Evolutionary conservation across 2,113 vertebrate genomes (phyloP), one percentile per base, ranked within the genome.

Genomic region (Onychorhynchus coronatus): DNA sequence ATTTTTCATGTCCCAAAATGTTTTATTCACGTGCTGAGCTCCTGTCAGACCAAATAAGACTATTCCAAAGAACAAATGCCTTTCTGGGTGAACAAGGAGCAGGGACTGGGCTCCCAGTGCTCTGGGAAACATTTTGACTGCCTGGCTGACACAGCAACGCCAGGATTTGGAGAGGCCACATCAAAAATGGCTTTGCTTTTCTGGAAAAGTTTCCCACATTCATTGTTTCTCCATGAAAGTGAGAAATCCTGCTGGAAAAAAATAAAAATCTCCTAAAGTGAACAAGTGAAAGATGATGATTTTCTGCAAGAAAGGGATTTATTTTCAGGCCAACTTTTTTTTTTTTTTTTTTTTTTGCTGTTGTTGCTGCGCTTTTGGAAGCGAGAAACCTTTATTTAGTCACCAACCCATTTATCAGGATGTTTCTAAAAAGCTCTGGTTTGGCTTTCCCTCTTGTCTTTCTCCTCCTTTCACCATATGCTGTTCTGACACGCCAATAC

Each of bases 11-110:
- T 71, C 31, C 2, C 80, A 28, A 25, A 28, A 59, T 52, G 68
- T 88, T 92, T 92, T 84, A 90, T 63, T 86, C 52, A 10, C 67
- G 2, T 56, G 68, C 72, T 4, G 9, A 39, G 23, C 49, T 96
- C 80, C 90, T 88, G 83, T 93, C 79, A 55, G 88, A 77, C 27
- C 61, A 79, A 91, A 88, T 93, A 72, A 95, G 44, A 66, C 14
- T 35, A 41, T 70, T 80, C 25, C 59, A 74, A 90, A 75, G 63
- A 56, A 85, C 23, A 97, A 95, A 82, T 44, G 58, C 15, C 8
- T 3, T 52, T 95, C 65, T 1, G 2, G 21, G 63, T 22, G 55
- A 80, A 39, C 17, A 77, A 80, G 85, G 62, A 78, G 31, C 33
- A 65, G 50, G 22, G 55, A 93, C 12, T 49, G 78, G 33, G 79